Evolutionary conservation across 2,113 vertebrate species (phyloP).

Genomic region (Chauna torquata): DNA sequence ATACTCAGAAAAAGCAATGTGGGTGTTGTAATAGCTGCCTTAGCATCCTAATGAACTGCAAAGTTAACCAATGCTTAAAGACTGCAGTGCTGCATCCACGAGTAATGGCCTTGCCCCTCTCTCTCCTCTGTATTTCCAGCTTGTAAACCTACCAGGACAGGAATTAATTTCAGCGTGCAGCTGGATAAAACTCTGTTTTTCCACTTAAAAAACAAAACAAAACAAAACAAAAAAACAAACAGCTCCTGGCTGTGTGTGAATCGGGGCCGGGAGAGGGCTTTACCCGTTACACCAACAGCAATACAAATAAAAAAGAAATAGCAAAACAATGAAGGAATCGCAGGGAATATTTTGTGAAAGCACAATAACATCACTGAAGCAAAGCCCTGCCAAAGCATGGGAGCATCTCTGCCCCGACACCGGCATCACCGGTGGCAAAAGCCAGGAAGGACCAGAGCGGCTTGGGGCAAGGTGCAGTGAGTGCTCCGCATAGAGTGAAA

Average conservation of each 20-base stretch:
- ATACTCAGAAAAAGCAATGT: rapidly evolving
- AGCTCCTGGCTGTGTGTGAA: neutral
- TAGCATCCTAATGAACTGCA: neutral
- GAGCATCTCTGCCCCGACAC: neutral
- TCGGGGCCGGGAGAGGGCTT: neutral
- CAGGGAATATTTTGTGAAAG: neutral
- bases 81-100: neutral
- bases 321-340: neutral
- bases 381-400: rapidly evolving
- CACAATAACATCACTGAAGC: neutral
- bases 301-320: neutral
- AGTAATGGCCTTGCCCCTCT: neutral
- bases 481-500: neutral
- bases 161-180: neutral
- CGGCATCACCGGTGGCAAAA: rapidly evolving
- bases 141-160: neutral
- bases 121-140: neutral
- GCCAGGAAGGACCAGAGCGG: neutral
- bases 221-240: too few species aligned
- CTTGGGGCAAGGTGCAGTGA: rapidly evolving
- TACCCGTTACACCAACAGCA: neutral
- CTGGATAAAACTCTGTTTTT: neutral
- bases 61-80: neutral
- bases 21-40: neutral
- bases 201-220: neutral